phyloP scores from a whole-genome alignment of 1,140 invertebrate genomes.

The Lordiphosa mommai region DNA sequence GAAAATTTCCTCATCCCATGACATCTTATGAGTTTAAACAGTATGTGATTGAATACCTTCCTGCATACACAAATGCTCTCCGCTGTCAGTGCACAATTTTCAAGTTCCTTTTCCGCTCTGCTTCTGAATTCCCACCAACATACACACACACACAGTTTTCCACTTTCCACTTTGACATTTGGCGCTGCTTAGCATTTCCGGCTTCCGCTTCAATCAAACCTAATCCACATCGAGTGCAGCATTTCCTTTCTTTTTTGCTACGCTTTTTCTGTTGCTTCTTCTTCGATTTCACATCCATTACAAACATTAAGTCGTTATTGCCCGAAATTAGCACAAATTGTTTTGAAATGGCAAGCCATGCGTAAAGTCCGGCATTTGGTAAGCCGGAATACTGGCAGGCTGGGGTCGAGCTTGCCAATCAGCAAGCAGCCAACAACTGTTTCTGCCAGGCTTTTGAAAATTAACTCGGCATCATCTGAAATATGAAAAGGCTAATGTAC shows the following conservation, averaged over 20 bases:
- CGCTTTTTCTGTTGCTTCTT: neutral
- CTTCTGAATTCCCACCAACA: neutral
- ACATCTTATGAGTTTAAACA: no score
- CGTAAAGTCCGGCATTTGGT: constrained; percentile 18
- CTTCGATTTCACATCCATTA: constrained; percentile 13
- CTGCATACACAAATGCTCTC: no score
- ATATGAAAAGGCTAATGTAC: constrained; percentile 36
- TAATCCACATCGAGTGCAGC: constrained; percentile 8
- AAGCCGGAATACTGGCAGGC: constrained; percentile 11
- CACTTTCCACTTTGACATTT: constrained; percentile 3
- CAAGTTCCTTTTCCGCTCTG: neutral
- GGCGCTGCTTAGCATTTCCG: neutral
- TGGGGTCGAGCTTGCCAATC: neutral
- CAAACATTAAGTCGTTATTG: constrained; percentile 17
- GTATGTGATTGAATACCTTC: no score
- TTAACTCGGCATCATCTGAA: constrained; percentile 19
- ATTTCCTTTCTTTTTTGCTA: neutral
- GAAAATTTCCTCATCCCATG: no score
- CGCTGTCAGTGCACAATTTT: neutral
- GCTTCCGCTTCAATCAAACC: neutral
- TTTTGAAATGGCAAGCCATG: constrained; percentile 33
- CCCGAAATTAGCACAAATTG: constrained; percentile 34
- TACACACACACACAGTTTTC: neutral
- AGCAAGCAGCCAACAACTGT: no score
- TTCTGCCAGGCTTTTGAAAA: constrained; percentile 22